These are phyloP conservation scores for Otolemur garnettii DNA, from an alignment of 2,113 vertebrate genomes.

Conservation along the genomic window DNA sequence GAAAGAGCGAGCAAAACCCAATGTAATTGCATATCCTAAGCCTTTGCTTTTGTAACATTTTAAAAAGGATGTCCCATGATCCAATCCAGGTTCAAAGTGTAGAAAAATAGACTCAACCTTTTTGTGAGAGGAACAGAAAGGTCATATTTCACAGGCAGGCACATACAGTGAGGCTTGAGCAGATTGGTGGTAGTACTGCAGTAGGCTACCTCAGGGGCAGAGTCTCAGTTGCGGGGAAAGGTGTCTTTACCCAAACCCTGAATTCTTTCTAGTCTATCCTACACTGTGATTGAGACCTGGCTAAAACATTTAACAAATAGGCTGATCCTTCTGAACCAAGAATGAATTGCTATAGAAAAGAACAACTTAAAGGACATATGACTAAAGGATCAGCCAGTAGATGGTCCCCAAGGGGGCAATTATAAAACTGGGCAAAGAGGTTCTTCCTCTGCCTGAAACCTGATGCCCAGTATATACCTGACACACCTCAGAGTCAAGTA, in stretches of 20 bases:
- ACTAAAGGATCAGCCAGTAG: neutral
- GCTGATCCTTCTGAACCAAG: neutral
- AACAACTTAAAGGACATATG: neutral
- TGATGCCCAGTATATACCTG: neutral
- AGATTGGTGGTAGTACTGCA: neutral
- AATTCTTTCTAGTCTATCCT: neutral
- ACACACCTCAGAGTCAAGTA: neutral
- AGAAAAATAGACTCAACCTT: neutral
- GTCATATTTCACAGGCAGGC: neutral
- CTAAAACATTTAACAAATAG: neutral
- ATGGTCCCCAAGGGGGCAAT: neutral
- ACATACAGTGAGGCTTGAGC: neutral
- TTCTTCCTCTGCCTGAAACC: neutral
- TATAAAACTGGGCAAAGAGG: neutral
- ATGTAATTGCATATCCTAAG: neutral
- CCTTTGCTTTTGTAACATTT: conserved; percentile 9
- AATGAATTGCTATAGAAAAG: conserved; percentile 23
- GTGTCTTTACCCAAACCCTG: neutral
- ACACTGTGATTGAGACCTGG: neutral
- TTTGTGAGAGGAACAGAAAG: neutral
- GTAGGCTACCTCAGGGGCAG: neutral
- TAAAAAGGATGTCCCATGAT: neutral
- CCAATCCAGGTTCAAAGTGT: neutral
- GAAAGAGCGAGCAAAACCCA: neutral
- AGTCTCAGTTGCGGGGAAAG: neutral